Percentiles rank a stretch among this genome's conserved stretches.
Conservation (phyloP, 2,888 invertebrate species). For the Diabrotica balteata region DNA sequence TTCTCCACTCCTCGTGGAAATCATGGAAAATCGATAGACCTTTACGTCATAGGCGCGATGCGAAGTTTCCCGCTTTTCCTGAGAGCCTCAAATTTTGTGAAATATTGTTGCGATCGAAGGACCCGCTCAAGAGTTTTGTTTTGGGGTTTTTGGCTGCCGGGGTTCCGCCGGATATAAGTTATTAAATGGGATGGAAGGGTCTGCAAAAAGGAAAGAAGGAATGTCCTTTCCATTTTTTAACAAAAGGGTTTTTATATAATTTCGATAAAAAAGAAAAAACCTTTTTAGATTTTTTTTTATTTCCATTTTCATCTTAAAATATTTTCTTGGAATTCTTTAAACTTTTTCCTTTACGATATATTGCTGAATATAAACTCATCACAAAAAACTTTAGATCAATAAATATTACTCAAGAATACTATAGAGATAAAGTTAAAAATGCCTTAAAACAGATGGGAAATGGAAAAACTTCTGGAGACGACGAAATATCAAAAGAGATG, state of each 20-base stretch:
- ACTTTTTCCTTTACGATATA: too few species aligned
- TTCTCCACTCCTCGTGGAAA: constrained; percentile 41
- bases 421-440: too few species aligned
- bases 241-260: too few species aligned
- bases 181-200: constrained; percentile 1
- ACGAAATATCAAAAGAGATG: too few species aligned
- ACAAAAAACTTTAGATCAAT: too few species aligned
- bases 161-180: neutral
- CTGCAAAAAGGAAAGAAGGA: neutral
- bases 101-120: constrained; percentile 26
- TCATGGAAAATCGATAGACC: constrained; percentile 58
- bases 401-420: too few species aligned
- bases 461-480: too few species aligned
- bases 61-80: constrained; percentile 34
- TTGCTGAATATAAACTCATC: too few species aligned
- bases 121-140: neutral
- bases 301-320: too few species aligned
- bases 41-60: constrained; percentile 55
- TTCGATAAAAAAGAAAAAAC: neutral
- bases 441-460: too few species aligned
- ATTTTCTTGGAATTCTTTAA: too few species aligned
- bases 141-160: neutral
- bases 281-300: neutral
- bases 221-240: too few species aligned
- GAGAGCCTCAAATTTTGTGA: constrained; percentile 28